These are phyloP conservation scores for Taurulus bubalis DNA, from an alignment of 2,113 vertebrate species.

Conservation along the genomic window DNA sequence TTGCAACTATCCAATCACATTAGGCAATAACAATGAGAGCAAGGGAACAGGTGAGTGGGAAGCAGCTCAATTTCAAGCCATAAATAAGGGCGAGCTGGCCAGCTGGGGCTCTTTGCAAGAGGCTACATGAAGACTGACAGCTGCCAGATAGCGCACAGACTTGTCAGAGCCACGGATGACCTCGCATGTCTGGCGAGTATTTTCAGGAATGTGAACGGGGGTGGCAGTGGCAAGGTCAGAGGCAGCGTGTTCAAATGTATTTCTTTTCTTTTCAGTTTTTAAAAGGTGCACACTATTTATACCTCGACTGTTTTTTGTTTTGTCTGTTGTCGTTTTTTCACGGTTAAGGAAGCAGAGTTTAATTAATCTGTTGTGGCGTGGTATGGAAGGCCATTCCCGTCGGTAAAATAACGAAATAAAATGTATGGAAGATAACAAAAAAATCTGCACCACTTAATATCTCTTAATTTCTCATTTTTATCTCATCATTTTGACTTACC, in stretches of 20 bases:
- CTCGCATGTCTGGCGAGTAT: slow-evolving; percentile 62
- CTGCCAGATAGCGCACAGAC: slow-evolving; percentile 75
- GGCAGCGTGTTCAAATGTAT: background rate
- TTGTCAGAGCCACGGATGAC: slow-evolving; percentile 59
- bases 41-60: slow-evolving; percentile 79
- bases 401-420: no score
- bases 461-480: no score
- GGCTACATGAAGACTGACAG: slow-evolving; percentile 78
- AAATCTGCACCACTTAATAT: no score
- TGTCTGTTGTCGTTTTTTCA: background rate
- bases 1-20: slow-evolving; percentile 75
- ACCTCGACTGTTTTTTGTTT: background rate
- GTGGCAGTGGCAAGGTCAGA: slow-evolving; percentile 55
- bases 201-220: slow-evolving; percentile 45
- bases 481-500: no score
- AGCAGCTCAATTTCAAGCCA: slow-evolving; percentile 71
- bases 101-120: slow-evolving; percentile 67
- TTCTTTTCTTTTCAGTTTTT: slow-evolving; percentile 11
- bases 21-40: slow-evolving; percentile 65
- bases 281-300: background rate
- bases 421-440: no score
- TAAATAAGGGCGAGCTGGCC: slow-evolving; percentile 68
- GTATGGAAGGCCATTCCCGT: no score
- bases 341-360: background rate
- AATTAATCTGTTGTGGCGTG: background rate